A percentile compares a stretch with the other conserved stretches of the same genome.
These are phyloP conservation scores for Trimorus sp. DNA, from an alignment of 2,888 invertebrate genomes.

Conservation along the genomic window DNA sequence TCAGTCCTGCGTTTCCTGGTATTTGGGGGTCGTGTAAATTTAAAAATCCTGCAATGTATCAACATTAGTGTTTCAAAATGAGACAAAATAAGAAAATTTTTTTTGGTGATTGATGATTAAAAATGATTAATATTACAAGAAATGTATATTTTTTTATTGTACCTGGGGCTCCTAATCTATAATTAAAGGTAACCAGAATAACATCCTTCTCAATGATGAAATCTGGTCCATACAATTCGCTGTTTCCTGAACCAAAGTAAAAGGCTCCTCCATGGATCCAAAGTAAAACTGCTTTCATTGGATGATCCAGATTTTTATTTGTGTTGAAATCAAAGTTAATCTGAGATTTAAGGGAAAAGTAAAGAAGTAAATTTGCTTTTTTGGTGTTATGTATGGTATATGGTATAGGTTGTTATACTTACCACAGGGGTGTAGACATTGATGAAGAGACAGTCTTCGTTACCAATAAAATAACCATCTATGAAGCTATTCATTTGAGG, in stretches of 20 bases:
- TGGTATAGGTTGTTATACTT: constrained; percentile 17
- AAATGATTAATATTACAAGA: too few species aligned
- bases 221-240: constrained; percentile 67
- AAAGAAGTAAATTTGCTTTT: too few species aligned
- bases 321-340: constrained; percentile 11
- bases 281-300: constrained; percentile 65
- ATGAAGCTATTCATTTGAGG: constrained; percentile 55
- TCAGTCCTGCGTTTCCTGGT: too few species aligned
- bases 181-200: constrained; percentile 69
- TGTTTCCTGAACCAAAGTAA: constrained; percentile 52
- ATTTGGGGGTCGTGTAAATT: too few species aligned
- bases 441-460: constrained; percentile 73
- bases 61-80: too few species aligned
- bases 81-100: too few species aligned
- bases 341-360: neutral
- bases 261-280: constrained; percentile 71
- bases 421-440: constrained; percentile 73
- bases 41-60: too few species aligned
- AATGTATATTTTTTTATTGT: too few species aligned
- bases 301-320: neutral
- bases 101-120: too few species aligned
- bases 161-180: constrained; percentile 71
- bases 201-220: constrained; percentile 70
- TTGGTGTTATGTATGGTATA: too few species aligned
- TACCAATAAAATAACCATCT: neutral